These are phyloP conservation scores for Coluber constrictor DNA, from an alignment of 2,797 vertebrate species.

Conservation along the genomic window DNA sequence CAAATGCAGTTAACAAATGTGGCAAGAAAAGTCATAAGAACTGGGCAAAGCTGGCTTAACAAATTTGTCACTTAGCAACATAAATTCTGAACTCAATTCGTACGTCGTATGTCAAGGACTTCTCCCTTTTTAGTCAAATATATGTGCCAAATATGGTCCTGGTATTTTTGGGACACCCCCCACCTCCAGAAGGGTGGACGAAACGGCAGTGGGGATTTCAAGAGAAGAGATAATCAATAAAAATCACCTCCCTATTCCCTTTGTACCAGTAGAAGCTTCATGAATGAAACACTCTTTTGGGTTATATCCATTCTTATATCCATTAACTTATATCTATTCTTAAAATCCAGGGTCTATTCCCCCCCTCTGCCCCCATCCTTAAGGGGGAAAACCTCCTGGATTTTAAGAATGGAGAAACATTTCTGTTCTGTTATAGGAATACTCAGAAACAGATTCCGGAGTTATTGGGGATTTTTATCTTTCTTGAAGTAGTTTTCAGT, in stretches of 20 bases:
- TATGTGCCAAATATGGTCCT: background rate
- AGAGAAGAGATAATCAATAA: background rate
- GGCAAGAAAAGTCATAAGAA: background rate
- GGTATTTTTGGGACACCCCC: background rate
- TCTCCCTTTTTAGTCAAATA: background rate
- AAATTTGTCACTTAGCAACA: background rate
- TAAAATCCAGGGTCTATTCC: background rate
- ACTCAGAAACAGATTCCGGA: background rate
- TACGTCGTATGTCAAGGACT: background rate
- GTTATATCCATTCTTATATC: background rate
- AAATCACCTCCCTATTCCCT: background rate
- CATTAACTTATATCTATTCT: background rate
- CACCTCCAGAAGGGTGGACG: fast-evolving
- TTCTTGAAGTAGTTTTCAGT: background rate
- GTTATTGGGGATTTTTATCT: background rate
- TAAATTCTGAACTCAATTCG: background rate
- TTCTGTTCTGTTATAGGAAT: background rate
- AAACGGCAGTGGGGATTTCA: background rate
- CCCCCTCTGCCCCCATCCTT: background rate
- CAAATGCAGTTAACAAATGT: background rate
- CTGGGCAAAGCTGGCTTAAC: background rate
- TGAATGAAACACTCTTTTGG: background rate
- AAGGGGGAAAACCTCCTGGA: background rate
- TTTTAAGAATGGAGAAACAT: background rate
- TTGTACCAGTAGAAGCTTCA: background rate